Percentiles rank a stretch among this genome's conserved stretches.
Conservation (phyloP, 2,797 vertebrate genomes). For the Helarctos malayanus region DNA sequence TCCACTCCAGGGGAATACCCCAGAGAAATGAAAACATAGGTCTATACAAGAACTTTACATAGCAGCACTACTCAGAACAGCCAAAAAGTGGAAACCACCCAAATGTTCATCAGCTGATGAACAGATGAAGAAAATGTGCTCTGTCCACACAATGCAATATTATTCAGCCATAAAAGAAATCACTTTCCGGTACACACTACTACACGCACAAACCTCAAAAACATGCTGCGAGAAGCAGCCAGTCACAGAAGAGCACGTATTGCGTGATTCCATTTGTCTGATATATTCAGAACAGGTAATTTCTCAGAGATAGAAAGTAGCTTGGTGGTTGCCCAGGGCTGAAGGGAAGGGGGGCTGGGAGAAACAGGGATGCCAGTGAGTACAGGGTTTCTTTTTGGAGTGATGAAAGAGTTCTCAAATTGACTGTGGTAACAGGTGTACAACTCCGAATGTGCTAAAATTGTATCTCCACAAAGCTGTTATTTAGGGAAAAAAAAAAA, state of each 20-base stretch:
- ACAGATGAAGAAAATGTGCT: not conserved
- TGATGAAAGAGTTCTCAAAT: not conserved
- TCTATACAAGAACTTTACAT: not conserved
- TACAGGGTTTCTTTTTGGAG: not conserved
- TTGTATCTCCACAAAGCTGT: constrained; percentile 10
- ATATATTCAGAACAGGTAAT: not conserved
- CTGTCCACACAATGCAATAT: not conserved
- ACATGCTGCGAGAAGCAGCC: not conserved
- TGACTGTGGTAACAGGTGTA: not conserved
- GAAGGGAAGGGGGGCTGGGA: not conserved
- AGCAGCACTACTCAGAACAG: not conserved
- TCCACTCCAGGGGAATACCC: not conserved
- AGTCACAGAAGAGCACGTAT: not conserved
- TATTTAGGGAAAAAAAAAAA: not conserved
- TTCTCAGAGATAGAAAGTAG: not conserved
- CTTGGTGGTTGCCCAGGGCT: not conserved
- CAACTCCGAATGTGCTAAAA: not conserved
- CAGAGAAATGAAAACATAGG: constrained; percentile 18
- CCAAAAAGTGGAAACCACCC: not conserved
- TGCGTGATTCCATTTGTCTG: not conserved
- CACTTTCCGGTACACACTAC: not conserved
- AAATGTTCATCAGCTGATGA: not conserved
- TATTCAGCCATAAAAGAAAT: not conserved
- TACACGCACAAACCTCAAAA: not conserved
- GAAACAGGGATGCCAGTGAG: not conserved